Conservation (phyloP, 2,888 invertebrate genomes). For the Timema cristinae region DNA sequence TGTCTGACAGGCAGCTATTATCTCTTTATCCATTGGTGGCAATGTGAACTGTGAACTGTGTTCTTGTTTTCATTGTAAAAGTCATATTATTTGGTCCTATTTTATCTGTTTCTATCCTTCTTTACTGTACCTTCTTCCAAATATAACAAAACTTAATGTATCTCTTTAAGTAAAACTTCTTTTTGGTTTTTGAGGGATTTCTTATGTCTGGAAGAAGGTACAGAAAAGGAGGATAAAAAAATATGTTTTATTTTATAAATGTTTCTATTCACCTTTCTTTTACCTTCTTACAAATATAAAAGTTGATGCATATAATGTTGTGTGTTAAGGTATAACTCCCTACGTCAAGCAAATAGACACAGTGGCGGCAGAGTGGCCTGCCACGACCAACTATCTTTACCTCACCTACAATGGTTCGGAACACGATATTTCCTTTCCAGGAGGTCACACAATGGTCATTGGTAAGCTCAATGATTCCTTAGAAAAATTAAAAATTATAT, state of each 20-base stretch:
- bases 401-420: slow-evolving; percentile 87
- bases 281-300: neutral
- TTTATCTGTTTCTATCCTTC: no score
- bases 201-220: no score
- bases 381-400: slow-evolving; percentile 97
- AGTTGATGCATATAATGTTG: neutral
- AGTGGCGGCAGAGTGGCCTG: slow-evolving; percentile 99
- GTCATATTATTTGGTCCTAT: no score
- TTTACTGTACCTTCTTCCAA: no score
- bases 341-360: slow-evolving; percentile 98
- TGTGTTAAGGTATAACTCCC: slow-evolving; percentile 62
- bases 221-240: neutral
- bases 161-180: no score
- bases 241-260: neutral
- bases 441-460: slow-evolving; percentile 79
- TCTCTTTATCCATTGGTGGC: no score
- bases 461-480: slow-evolving; percentile 48
- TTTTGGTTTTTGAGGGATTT: no score
- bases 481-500: neutral
- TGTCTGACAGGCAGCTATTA: no score
- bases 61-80: no score
- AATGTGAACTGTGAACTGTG: no score
- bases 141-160: no score
- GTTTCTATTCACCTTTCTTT: neutral
- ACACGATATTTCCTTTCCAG: slow-evolving; percentile 79